Conservation (phyloP, 2,888 invertebrate genomes). For the Chymomyza procnemis region DNA sequence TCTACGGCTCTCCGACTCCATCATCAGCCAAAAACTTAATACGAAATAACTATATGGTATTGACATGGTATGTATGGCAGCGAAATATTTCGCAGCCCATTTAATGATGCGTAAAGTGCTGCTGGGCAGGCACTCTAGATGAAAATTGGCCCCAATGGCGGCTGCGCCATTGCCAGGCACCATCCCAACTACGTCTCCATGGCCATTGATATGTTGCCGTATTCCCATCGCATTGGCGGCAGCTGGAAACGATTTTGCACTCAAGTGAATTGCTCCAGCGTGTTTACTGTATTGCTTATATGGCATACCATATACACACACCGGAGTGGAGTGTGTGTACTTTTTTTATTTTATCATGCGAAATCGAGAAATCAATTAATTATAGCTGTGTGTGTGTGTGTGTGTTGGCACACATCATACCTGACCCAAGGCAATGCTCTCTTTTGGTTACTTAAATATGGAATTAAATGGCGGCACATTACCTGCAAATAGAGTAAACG, state of each 20-base stretch:
- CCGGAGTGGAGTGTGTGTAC: neutral
- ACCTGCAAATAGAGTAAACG: neutral
- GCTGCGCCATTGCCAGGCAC: neutral
- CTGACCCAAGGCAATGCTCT: neutral
- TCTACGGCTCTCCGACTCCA: neutral
- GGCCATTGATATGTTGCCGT: neutral
- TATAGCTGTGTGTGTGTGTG: neutral
- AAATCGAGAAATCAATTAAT: neutral
- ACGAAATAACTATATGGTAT: constrained; percentile 8
- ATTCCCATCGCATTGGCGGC: constrained; percentile 13
- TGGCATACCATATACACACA: neutral
- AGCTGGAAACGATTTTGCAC: constrained; percentile 48
- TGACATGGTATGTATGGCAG: constrained; percentile 26
- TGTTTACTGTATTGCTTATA: neutral
- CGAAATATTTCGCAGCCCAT: constrained; percentile 48
- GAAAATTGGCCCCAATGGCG: neutral
- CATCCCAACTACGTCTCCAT: neutral
- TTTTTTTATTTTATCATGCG: neutral
- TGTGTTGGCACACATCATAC: neutral
- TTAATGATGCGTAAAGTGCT: constrained; percentile 46
- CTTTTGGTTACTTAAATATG: neutral
- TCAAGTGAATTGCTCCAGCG: constrained; percentile 37
- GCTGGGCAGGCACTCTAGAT: constrained; percentile 4
- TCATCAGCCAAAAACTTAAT: neutral
- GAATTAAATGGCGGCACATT: neutral